Percentiles rank a stretch among this genome's conserved stretches.
These are phyloP conservation scores for Botrylloides violaceus DNA, from an alignment of 23 tunicate genomes.

Conservation along the genomic window DNA sequence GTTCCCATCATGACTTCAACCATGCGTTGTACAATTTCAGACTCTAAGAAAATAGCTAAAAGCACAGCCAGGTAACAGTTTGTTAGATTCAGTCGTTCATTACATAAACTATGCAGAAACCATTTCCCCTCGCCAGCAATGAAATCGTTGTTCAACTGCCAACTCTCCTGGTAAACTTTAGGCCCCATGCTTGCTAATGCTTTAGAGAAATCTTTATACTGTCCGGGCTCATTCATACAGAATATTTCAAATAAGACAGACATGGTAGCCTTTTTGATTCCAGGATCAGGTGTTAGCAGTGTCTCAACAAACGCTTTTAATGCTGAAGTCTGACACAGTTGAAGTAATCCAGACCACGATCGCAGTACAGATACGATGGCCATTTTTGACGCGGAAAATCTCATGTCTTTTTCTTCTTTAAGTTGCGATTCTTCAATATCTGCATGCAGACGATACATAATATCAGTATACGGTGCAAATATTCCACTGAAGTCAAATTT, in stretches of 20 bases:
- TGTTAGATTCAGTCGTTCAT: constrained; percentile 59
- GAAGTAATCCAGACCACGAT: constrained; percentile 71
- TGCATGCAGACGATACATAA: constrained; percentile 75
- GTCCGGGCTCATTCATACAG: constrained; percentile 36
- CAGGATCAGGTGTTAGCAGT: constrained; percentile 32
- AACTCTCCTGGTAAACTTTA: constrained; percentile 61
- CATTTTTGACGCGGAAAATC: constrained; percentile 71
- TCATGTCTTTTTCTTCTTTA: constrained; percentile 70
- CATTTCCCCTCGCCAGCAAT: constrained; percentile 72
- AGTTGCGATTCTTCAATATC: constrained; percentile 55
- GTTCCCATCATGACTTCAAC: constrained; percentile 11
- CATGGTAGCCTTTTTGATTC: constrained; percentile 17
- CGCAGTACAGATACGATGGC: constrained; percentile 74
- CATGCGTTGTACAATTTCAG: constrained; percentile 28
- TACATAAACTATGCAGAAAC: constrained; percentile 30
- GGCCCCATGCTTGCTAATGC: constrained; percentile 44
- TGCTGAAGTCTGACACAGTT: constrained; percentile 47
- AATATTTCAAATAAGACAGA: constrained; percentile 27
- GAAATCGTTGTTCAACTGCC: constrained; percentile 64
- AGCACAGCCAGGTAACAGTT: constrained; percentile 67
- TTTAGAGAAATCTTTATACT: constrained; percentile 43
- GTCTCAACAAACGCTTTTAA: constrained; percentile 55
- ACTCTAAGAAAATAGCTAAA: constrained; percentile 46
- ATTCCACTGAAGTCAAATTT: constrained; percentile 35
- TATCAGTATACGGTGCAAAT: constrained; percentile 84